Conservation (phyloP, 2,797 vertebrate genomes). For the Iguana delicatissima region DNA sequence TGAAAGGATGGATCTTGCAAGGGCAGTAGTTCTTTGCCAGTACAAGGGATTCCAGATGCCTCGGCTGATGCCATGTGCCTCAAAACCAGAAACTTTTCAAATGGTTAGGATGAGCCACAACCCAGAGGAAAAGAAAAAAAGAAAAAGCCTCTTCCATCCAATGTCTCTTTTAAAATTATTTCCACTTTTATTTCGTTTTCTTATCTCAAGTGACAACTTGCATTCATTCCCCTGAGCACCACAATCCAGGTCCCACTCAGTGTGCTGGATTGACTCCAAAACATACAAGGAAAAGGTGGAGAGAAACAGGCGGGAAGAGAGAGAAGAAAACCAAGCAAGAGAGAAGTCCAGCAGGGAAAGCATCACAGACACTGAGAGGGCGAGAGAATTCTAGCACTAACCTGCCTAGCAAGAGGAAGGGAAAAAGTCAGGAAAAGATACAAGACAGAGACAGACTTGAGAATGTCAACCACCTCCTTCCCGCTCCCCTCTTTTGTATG, state of each 20-base stretch:
- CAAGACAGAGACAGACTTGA: constrained; percentile 57
- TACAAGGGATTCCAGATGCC: too few relatives aligned
- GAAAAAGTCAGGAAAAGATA: background rate
- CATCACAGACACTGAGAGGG: constrained; percentile 75
- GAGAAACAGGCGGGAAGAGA: background rate
- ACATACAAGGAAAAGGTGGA: constrained; percentile 53
- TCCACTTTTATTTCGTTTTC: constrained; percentile 31
- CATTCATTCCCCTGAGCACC: constrained; percentile 85
- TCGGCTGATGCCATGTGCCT: constrained; percentile 45
- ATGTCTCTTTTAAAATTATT: constrained; percentile 28
- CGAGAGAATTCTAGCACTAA: constrained; percentile 73
- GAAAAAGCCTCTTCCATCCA: constrained; percentile 62
- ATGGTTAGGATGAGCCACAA: constrained; percentile 77
- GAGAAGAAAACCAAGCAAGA: constrained; percentile 35
- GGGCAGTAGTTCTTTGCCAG: background rate
- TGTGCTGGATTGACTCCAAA: constrained; percentile 82
- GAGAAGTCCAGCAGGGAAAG: constrained; percentile 58
- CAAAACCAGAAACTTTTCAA: constrained; percentile 80
- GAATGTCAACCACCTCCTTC: constrained; percentile 7
- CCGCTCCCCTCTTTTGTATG: background rate
- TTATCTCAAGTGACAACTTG: constrained; percentile 71
- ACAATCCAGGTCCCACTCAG: constrained; percentile 83
- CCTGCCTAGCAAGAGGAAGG: constrained; percentile 79
- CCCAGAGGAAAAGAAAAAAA: constrained; percentile 64
- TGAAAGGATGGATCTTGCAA: too few relatives aligned